Percentiles rank a stretch among this genome's conserved stretches.
Evolutionary conservation across 1,140 invertebrate genomes (phyloP).

Genomic region (Frieseomelitta varia): DNA sequence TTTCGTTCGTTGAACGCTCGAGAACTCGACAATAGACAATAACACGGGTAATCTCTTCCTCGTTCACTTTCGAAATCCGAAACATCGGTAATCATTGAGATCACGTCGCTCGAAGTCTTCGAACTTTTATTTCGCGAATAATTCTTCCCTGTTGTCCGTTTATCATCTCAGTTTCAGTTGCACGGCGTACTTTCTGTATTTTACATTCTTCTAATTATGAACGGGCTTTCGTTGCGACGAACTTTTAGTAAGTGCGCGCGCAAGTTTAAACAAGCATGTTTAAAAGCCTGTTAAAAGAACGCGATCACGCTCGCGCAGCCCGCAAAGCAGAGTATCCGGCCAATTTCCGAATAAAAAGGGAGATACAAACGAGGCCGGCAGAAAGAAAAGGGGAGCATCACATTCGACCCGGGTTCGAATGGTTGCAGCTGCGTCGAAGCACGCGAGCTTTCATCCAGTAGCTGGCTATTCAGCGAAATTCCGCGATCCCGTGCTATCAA

Average conservation of each 20-base stretch:
- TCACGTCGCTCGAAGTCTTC: too few species aligned
- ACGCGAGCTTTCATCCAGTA: background rate
- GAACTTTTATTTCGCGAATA: too few species aligned
- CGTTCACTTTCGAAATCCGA: too few species aligned
- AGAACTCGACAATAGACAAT: too few species aligned
- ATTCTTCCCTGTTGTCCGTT: background rate
- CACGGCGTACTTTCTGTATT: background rate
- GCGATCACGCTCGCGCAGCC: background rate
- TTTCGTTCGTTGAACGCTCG: too few species aligned
- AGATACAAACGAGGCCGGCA: background rate
- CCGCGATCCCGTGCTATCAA: background rate
- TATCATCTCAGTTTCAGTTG: background rate
- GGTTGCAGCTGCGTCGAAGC: background rate
- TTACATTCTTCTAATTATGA: background rate
- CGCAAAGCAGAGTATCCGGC: background rate
- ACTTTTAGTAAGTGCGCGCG: background rate
- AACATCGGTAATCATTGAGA: too few species aligned
- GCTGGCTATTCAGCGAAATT: background rate
- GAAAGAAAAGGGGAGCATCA: too few species aligned
- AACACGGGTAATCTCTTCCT: too few species aligned
- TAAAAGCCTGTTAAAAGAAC: conserved; percentile 1
- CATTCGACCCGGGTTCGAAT: background rate
- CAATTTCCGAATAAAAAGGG: background rate
- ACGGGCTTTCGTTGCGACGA: background rate
- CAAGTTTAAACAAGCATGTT: background rate